Base-by-base conservation (phyloP, 1,140 invertebrate species). In the Lanistes nyassanus region DNA sequence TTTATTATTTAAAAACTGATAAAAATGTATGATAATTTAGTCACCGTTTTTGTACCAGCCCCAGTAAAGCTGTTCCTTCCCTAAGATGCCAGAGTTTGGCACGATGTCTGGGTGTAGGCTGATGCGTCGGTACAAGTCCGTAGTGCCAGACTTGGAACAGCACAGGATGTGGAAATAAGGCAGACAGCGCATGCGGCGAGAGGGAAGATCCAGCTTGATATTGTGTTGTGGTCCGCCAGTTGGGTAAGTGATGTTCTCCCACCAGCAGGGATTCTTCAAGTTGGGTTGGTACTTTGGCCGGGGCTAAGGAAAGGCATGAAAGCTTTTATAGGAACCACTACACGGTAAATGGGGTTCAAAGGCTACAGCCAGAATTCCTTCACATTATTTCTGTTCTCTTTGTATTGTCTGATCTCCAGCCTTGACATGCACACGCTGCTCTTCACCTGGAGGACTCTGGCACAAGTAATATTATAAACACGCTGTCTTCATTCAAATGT, bases 21-120 rank as follows among this genome's bases (percentile, higher is more conserved):
- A 42, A 42, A 42, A 9, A 47, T 3, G 5, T 16, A 6, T 37
- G 23, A 23, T 9, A 13, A 42, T 0, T 1, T 2, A 75, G 72
- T 67, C 13, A 85, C 85, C 85, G 76, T 84, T 84, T 77, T 81
- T 75, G 60, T 51, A 58, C 85, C 85, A 86, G 34, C 80, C 77
- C 85, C 85, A 85, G 81, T 81, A 86, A 67, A 80, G 74, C 2
- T 83, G 83, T 65, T 86, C 85, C 69, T 86, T 86, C 21, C 81
- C 55, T 5, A 84, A 51, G 11, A 76, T 19, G 0, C 81, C 85
- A n/a, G 71, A 37, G 62, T 84, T 85, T 42, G 65, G 72, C 6
- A 83, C 55, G 34, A 84, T 77, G 55, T 84, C 73, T 21, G 81
- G 85, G 69, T 86, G 85, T 56, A 72, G 31, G 0, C 77, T 64